These are phyloP conservation scores for Sebastes miniatus DNA, from an alignment of 2,797 vertebrate genomes.

Conservation along the genomic window DNA sequence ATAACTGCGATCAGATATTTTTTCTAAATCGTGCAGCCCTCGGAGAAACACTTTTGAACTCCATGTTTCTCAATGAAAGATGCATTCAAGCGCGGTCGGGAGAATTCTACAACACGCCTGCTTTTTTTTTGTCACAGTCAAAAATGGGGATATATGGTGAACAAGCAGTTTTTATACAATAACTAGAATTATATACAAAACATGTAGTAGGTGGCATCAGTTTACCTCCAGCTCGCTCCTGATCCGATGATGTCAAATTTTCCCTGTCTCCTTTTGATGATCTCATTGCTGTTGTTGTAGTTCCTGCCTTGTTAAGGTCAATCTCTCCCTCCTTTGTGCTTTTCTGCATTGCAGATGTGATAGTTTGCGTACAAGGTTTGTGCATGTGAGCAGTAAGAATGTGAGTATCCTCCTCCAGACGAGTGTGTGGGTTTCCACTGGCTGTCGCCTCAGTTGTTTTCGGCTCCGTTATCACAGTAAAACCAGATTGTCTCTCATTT, in stretches of 20 bases:
- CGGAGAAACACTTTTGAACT: background rate
- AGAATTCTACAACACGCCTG: too few relatives aligned
- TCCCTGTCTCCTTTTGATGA: background rate
- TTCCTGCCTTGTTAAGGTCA: background rate
- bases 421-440: background rate
- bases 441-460: slow-evolving; percentile 4
- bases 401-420: background rate
- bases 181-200: background rate
- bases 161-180: background rate
- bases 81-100: background rate
- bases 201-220: background rate
- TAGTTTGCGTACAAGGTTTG: background rate
- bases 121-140: background rate
- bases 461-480: slow-evolving; percentile 56
- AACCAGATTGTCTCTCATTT: slow-evolving; percentile 2
- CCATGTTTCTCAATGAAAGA: background rate
- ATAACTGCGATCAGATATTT: too few relatives aligned
- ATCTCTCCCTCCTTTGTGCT: background rate
- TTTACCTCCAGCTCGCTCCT: slow-evolving; percentile 27
- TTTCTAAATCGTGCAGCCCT: too few relatives aligned
- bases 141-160: background rate
- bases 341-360: background rate
- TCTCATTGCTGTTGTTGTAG: background rate
- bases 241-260: background rate
- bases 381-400: background rate